A percentile compares a stretch with the other conserved stretches of the same genome.
Conservation (phyloP, 2,888 invertebrate species). For the Thera obeliscata region DNA sequence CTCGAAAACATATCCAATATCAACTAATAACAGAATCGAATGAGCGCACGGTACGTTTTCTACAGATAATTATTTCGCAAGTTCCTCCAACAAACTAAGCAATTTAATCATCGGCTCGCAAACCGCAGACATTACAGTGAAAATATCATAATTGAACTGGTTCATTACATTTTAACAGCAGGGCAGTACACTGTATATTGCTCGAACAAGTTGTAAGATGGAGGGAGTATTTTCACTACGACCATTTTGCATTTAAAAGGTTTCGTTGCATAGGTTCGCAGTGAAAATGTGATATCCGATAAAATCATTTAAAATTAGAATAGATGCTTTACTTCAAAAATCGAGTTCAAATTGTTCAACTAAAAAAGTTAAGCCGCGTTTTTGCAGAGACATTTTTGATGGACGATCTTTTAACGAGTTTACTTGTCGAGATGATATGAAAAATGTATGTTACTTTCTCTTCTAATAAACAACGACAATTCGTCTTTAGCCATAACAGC, state of each 20-base stretch:
- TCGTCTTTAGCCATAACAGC: constrained; percentile 10
- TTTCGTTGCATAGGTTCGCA: constrained; percentile 46
- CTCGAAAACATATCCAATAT: neutral
- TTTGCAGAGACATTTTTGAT: constrained; percentile 8
- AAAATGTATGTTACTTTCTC: constrained; percentile 9
- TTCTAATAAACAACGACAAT: constrained; percentile 12
- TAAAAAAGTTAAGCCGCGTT: constrained; percentile 13
- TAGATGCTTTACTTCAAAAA: constrained; percentile 16
- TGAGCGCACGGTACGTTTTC: constrained; percentile 7
- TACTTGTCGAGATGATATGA: constrained; percentile 2
- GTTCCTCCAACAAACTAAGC: constrained; percentile 30
- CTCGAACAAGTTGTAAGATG: constrained; percentile 31
- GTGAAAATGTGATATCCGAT: constrained; percentile 33
- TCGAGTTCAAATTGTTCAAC: constrained; percentile 11
- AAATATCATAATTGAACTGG: constrained; percentile 41
- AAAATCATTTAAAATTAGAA: constrained; percentile 27
- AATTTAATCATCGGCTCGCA: constrained; percentile 25
- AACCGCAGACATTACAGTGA: constrained; percentile 33
- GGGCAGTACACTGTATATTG: constrained; percentile 20
- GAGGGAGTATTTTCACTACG: constrained; percentile 37
- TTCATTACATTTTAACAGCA: constrained; percentile 26
- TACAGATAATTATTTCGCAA: constrained; percentile 25
- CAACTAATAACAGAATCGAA: constrained; percentile 1
- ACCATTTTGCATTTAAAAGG: constrained; percentile 49
- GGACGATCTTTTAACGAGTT: constrained; percentile 9